These are phyloP conservation scores for Ptyas mucosa DNA, from an alignment of 2,113 vertebrate genomes.

Conservation along the genomic window DNA sequence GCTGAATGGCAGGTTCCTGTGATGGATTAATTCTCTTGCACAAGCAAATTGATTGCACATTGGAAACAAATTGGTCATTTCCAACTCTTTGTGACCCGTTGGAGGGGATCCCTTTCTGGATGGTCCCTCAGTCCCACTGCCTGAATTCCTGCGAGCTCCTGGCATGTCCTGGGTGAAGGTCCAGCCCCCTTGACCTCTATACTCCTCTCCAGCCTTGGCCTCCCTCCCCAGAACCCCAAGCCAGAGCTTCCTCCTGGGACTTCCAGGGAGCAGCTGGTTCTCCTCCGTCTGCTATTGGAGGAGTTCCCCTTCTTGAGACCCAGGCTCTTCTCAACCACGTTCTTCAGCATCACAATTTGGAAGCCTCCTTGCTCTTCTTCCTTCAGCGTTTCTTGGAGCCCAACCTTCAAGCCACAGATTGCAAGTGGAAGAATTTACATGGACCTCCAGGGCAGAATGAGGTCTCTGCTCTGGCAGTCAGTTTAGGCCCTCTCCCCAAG, in stretches of 20 bases:
- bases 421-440: neutral
- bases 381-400: neutral
- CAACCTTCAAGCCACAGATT: neutral
- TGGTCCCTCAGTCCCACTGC: neutral
- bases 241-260: neutral
- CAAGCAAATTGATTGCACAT: neutral
- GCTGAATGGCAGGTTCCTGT: neutral
- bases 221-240: neutral
- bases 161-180: neutral
- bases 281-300: neutral
- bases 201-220: neutral
- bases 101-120: neutral
- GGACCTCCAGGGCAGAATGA: fast-evolving
- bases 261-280: neutral
- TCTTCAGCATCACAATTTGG: neutral
- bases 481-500: neutral
- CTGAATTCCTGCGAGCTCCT: neutral
- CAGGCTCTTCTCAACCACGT: neutral
- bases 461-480: neutral
- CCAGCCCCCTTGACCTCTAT: neutral
- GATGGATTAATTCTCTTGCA: neutral
- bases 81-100: neutral
- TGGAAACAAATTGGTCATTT: neutral
- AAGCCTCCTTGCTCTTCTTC: neutral
- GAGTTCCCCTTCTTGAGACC: neutral